These are phyloP conservation scores for Troides oblongomaculatus DNA, from an alignment of 2,888 invertebrate genomes.

Conservation along the genomic window DNA sequence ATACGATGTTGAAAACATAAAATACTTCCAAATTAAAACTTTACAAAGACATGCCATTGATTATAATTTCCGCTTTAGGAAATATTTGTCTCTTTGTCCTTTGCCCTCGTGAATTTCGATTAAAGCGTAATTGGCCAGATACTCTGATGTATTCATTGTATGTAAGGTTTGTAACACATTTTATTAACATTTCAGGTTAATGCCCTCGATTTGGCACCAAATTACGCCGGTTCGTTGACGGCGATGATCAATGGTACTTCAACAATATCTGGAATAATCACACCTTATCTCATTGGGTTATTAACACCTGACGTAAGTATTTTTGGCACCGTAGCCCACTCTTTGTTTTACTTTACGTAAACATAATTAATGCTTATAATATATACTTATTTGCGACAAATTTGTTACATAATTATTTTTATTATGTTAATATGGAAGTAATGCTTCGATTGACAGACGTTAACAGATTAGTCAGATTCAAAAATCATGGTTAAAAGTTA, in stretches of 20 bases:
- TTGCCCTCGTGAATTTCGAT: background rate
- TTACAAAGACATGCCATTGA: background rate
- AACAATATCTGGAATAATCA: slow-evolving; percentile 82
- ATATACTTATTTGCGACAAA: background rate
- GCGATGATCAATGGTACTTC: slow-evolving; percentile 84
- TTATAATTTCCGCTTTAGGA: background rate
- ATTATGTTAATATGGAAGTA: too few species aligned
- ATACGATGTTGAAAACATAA: too few species aligned
- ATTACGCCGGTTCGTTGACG: slow-evolving; percentile 83
- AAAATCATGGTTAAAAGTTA: background rate
- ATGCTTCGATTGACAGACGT: too few species aligned
- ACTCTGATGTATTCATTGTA: background rate
- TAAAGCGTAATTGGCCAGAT: background rate
- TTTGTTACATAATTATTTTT: background rate
- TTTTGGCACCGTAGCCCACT: background rate
- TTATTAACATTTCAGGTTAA: slow-evolving; percentile 71
- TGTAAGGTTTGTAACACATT: slow-evolving; percentile 5
- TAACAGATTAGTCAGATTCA: too few species aligned
- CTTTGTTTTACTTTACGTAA: background rate
- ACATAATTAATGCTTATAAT: background rate
- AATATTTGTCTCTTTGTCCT: background rate
- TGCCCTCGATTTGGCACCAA: slow-evolving; percentile 82
- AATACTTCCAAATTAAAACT: background rate
- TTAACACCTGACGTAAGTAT: slow-evolving; percentile 81
- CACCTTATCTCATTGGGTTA: slow-evolving; percentile 82